Evolutionary conservation across 2,113 vertebrate species (phyloP).

Genomic region (Spheniscus mendiculus): DNA sequence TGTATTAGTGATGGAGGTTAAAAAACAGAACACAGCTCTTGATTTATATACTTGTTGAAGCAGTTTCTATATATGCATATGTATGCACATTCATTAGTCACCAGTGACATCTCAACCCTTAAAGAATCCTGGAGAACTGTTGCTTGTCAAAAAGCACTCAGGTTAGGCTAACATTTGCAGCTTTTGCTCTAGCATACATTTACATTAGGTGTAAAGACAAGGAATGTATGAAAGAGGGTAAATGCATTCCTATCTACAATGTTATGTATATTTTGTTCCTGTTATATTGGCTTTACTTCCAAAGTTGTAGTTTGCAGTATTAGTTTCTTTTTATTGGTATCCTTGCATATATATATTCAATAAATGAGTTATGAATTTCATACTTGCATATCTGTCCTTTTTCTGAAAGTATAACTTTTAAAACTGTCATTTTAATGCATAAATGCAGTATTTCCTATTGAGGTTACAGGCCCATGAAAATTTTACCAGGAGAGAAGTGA

Average conservation of each 20-base stretch:
- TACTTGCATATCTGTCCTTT: slow-evolving; percentile 70
- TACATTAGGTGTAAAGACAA: slow-evolving; percentile 73
- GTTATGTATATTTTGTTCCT: slow-evolving; percentile 81
- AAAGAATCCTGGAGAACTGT: slow-evolving; percentile 68
- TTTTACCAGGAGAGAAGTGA: neutral
- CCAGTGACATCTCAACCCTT: slow-evolving; percentile 70
- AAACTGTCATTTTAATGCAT: neutral
- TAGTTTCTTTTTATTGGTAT: slow-evolving; percentile 80
- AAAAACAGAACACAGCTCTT: slow-evolving; percentile 1
- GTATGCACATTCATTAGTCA: slow-evolving; percentile 36
- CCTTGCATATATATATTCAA: slow-evolving; percentile 80
- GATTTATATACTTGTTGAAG: slow-evolving; percentile 48
- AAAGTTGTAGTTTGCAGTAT: slow-evolving; percentile 80
- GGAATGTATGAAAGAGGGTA: slow-evolving; percentile 74
- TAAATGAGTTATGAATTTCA: slow-evolving; percentile 79
- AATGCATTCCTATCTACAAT: slow-evolving; percentile 75
- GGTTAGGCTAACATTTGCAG: slow-evolving; percentile 64
- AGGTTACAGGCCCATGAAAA: neutral
- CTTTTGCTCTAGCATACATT: slow-evolving; percentile 73
- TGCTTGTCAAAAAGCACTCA: slow-evolving; percentile 74
- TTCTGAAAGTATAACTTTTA: slow-evolving; percentile 40
- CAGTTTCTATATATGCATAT: slow-evolving; percentile 63
- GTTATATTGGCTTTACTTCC: slow-evolving; percentile 82
- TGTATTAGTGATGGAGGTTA: neutral
- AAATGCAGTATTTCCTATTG: neutral